Conservation (phyloP, 2,113 vertebrate genomes). For the Apteryx mantelli region DNA sequence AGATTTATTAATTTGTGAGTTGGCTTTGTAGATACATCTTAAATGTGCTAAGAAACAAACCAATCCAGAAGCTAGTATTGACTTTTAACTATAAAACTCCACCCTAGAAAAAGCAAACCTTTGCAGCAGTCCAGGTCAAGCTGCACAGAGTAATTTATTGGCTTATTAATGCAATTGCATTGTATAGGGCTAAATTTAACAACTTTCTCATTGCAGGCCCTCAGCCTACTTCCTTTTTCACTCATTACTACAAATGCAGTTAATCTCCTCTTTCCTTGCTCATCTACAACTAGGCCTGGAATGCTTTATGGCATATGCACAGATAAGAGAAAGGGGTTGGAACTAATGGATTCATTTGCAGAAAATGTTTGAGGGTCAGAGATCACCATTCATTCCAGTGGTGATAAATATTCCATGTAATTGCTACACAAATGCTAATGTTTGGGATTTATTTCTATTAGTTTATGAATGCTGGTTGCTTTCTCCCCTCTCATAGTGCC, state of each 20-base stretch:
- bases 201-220: background rate
- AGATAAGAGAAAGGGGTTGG: constrained; percentile 26
- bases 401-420: constrained; percentile 37
- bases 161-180: background rate
- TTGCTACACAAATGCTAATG: constrained; percentile 26
- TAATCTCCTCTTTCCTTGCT: constrained; percentile 13
- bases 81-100: constrained; percentile 35
- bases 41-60: constrained; percentile 24
- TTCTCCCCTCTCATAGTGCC: background rate
- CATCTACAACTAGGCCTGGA: background rate
- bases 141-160: background rate
- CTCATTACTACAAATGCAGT: constrained; percentile 5
- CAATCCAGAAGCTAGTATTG: constrained; percentile 1
- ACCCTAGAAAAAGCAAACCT: background rate
- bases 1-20: constrained; percentile 60
- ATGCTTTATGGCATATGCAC: background rate
- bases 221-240: constrained; percentile 25
- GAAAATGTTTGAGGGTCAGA: constrained; percentile 18
- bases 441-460: constrained; percentile 59
- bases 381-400: constrained; percentile 10
- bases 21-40: constrained; percentile 50
- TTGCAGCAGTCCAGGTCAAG: constrained; percentile 13
- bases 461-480: background rate
- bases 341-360: constrained; percentile 41
- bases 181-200: background rate